Base-by-base conservation (phyloP, 1,140 invertebrate species). In the Tribolium madens region DNA sequence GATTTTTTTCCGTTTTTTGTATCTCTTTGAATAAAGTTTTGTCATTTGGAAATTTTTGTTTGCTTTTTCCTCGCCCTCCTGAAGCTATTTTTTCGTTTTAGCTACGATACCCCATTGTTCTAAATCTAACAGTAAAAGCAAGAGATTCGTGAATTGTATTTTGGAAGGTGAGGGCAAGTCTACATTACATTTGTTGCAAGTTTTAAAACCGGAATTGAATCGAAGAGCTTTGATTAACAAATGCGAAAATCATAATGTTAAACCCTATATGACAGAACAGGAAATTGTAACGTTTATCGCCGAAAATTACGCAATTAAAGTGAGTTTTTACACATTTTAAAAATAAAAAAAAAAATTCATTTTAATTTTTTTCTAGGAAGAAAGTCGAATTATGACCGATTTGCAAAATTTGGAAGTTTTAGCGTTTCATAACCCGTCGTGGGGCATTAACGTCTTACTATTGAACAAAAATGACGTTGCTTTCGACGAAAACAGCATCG, bases 321-420 rank as follows among this genome's bases (percentile, higher is more conserved):
- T 81, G 46, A 76, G 68, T 76, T 42, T 18, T 14, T 21, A 15
- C 21, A n/a, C n/a, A n/a, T n/a, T n/a, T n/a, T n/a, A n/a, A n/a
- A n/a, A n/a, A n/a, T n/a, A 7, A 15, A n/a, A 52, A 1, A 26
- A 31, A 2, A 50, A 4, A 4, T 14, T 31, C 12, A 10, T 69
- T 46, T 48, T 50, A 18, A 48, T 46, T 50, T 46, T 75, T 68
- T 87, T 85, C 48, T 76, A 88, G 87, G 81, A 79, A 15, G 80
- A 84, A 57, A 46, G 78, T 46, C 88, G 88, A 69, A 86, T 91
- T 26, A 86, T 87, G 13, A 87, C 86, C 17, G 90, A 92, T 82
- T 84, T 93, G 3, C 86, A 90, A 69, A 92, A 91, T 81, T 87
- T 91, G 26, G 88, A 93, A 81, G 88, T 93, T n/a, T 84, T 94